phyloP scores from a whole-genome alignment of 2,888 invertebrate species.

The Mythimna ferrago region DNA sequence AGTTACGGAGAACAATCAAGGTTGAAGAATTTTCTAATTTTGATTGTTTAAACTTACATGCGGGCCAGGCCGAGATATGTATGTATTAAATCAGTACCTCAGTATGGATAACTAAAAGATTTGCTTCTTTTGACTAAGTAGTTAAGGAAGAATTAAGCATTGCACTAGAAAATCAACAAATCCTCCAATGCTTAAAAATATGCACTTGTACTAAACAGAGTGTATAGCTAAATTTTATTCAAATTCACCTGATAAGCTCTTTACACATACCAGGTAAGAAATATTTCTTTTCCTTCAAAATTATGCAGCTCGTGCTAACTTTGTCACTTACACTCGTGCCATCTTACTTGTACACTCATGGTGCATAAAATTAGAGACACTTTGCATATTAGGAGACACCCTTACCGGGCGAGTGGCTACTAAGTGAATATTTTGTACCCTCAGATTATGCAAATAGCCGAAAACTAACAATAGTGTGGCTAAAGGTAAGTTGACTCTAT shows the following conservation, averaged over 20 bases:
- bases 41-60: too few relatives aligned
- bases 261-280: conserved; percentile 16
- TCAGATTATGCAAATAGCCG: conserved; percentile 33
- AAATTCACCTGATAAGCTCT: neutral
- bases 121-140: too few relatives aligned
- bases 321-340: conserved; percentile 39
- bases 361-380: conserved; percentile 45
- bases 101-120: too few relatives aligned
- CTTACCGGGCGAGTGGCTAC: conserved; percentile 27
- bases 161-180: too few relatives aligned
- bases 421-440: conserved; percentile 23
- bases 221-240: conserved; percentile 1
- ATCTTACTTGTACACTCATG: conserved; percentile 33
- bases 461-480: conserved; percentile 6
- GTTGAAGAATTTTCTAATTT: too few relatives aligned
- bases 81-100: too few relatives aligned
- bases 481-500: neutral
- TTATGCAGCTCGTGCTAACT: conserved; percentile 55
- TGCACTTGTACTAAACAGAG: neutral
- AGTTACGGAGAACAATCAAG: too few relatives aligned
- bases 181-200: neutral
- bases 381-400: conserved; percentile 57
- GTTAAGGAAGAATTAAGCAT: too few relatives aligned
- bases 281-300: conserved; percentile 21
- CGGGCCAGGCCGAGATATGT: too few relatives aligned